Conservation (phyloP, 2,888 invertebrate genomes). For the Dusona sp. region DNA sequence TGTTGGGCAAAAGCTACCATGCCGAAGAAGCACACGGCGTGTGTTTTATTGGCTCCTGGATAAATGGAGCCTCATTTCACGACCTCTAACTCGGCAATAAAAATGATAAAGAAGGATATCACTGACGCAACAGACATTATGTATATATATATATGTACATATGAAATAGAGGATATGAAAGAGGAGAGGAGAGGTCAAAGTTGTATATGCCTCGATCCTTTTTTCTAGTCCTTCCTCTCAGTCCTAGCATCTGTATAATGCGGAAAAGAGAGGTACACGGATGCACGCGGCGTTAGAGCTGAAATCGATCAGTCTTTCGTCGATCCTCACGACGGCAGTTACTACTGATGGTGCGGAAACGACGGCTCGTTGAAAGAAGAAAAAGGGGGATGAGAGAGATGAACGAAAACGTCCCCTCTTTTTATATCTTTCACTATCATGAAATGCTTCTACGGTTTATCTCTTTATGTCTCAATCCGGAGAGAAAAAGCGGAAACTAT, state of each 20-base stretch:
- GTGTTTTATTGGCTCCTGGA: slow-evolving; percentile 81
- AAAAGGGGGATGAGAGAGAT: background rate
- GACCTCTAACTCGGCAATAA: slow-evolving; percentile 81
- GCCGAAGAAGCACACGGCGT: slow-evolving; percentile 72
- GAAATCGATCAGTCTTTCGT: slow-evolving; percentile 63
- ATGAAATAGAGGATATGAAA: slow-evolving; percentile 74
- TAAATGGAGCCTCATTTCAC: slow-evolving; percentile 81
- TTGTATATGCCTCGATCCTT: slow-evolving; percentile 55
- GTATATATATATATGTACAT: slow-evolving; percentile 77
- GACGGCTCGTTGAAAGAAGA: slow-evolving; percentile 28
- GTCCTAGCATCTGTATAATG: slow-evolving; percentile 65
- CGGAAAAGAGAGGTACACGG: slow-evolving; percentile 49
- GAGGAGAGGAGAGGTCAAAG: slow-evolving; percentile 42
- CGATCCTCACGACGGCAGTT: slow-evolving; percentile 69
- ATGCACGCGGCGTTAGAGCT: slow-evolving; percentile 48
- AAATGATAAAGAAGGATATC: slow-evolving; percentile 83
- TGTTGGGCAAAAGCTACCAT: slow-evolving; percentile 26
- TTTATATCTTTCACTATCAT: background rate
- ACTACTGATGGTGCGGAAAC: slow-evolving; percentile 60
- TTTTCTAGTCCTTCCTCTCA: slow-evolving; percentile 27
- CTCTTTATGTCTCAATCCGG: slow-evolving; percentile 62
- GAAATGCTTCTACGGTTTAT: slow-evolving; percentile 48
- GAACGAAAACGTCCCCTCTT: slow-evolving; percentile 3
- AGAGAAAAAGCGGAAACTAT: slow-evolving; percentile 36
- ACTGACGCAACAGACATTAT: slow-evolving; percentile 76